Evolutionary conservation across 1,140 invertebrate species (phyloP), one percentile per base, ranked within the genome.

Genomic region (Scaptodrosophila lebanonensis): DNA sequence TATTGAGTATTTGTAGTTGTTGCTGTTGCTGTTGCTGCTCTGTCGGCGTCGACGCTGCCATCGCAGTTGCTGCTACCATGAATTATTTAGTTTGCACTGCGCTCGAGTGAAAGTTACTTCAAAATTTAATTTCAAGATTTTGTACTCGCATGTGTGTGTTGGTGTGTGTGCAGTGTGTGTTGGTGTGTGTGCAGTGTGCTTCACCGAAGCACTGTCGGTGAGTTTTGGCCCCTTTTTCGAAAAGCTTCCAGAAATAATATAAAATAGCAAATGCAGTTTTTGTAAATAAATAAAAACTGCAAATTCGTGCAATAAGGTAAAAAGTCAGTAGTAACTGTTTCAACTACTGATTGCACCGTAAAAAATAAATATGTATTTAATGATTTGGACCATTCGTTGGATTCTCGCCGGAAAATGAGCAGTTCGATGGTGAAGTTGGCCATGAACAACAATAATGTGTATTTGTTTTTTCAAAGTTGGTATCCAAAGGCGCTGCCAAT

Each of bases 1-100:
- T 57, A 49, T 62, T 62, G 45, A 20, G 40, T 45, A 45, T 57
- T 50, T 58, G 36, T 48, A 35, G 6, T 44, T 30, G 7, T 40
- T 56, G 40, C 54, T 65, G 40, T 45, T 61, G 65, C 15, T 35
- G 43, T 42, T 29, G 20, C 38, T 30, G 18, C 48, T 15, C 30
- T n/a, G n/a, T n/a, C n/a, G n/a, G n/a, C n/a, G n/a, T n/a, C n/a
- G n/a, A n/a, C n/a, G n/a, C 17, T 17, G n/a, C 25, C 30, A 9
- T 29, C 42, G 11, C 48, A 30, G 33, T 16, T 35, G 29, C 29
- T 57, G 61, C 54, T 79, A 33, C 44, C 58, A 68, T 73, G 73
- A 77, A 79, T 79, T 79, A 79, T 79, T 79, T 73, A 79, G 73
- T 82, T 79, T 79, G 65, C 73, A 69, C 59, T 68, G 73, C 73